Conservation (phyloP, 2,113 vertebrate species). For the Copsychus sechellarum region DNA sequence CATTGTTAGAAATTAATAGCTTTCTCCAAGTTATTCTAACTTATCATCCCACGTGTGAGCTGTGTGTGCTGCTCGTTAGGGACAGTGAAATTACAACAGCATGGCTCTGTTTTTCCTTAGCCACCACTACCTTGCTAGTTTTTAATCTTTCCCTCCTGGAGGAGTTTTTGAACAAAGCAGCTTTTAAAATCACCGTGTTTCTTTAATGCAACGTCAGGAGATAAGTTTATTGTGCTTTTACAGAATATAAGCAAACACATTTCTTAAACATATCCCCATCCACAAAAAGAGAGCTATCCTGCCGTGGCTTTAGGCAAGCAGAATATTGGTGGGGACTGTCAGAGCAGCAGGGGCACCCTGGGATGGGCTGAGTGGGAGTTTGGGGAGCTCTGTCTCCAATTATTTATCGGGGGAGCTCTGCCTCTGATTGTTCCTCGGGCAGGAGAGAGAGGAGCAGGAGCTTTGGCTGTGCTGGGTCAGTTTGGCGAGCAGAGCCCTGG, state of each 20-base stretch:
- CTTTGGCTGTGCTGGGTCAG: too few species aligned
- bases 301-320: not conserved
- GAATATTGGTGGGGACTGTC: not conserved
- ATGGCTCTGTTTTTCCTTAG: not conserved
- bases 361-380: not conserved
- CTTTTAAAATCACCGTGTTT: not conserved
- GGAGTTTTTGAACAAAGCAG: conserved; percentile 18
- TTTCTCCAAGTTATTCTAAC: not conserved
- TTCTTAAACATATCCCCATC: not conserved
- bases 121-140: not conserved
- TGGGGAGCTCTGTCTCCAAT: too few species aligned
- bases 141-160: conserved; percentile 14
- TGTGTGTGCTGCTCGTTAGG: not conserved
- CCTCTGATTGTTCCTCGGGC: too few species aligned
- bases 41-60: not conserved
- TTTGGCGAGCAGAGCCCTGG: too few species aligned
- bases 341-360: not conserved
- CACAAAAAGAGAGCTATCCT: not conserved
- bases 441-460: too few species aligned
- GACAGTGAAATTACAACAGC: not conserved
- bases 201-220: not conserved
- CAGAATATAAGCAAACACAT: not conserved
- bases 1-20: not conserved
- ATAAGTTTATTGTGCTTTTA: not conserved
- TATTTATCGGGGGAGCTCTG: too few species aligned